Evolutionary conservation across 2,797 vertebrate genomes (phyloP).

Genomic region (Enteromius argenteus): DNA sequence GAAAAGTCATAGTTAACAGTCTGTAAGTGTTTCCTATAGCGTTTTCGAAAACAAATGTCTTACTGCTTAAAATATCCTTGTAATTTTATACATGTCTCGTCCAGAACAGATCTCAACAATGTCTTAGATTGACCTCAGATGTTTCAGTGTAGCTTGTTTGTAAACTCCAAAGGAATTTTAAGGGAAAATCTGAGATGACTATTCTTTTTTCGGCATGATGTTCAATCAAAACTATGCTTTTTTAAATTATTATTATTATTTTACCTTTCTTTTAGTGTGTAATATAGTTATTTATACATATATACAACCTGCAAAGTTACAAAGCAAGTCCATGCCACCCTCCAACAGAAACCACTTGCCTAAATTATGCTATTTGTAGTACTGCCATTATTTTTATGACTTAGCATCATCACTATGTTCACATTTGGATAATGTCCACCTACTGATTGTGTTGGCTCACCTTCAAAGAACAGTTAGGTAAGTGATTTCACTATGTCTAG

Average conservation of each 20-base stretch:
- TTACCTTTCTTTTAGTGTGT: background rate
- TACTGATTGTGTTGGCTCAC: background rate
- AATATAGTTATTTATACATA: background rate
- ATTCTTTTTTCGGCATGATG: too few species aligned
- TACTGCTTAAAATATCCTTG: background rate
- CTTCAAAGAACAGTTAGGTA: background rate
- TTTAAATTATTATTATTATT: background rate
- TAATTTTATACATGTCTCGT: too few species aligned
- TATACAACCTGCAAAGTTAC: background rate
- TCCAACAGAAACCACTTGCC: background rate
- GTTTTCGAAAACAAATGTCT: background rate
- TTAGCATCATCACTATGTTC: background rate
- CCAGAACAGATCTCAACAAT: too few species aligned
- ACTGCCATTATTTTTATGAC: background rate
- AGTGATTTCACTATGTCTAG: background rate
- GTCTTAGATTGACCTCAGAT: too few species aligned
- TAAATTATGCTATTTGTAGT: too few species aligned
- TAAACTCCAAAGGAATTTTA: too few species aligned
- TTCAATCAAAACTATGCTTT: too few species aligned
- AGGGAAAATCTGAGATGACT: too few species aligned
- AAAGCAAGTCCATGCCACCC: background rate
- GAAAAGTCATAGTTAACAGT: too few species aligned
- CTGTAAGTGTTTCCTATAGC: too few species aligned
- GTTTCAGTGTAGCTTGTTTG: background rate
- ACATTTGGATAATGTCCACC: slow-evolving; percentile 1